Conservation (phyloP, 2,797 vertebrate species). For the Sebastolobus alascanus region DNA sequence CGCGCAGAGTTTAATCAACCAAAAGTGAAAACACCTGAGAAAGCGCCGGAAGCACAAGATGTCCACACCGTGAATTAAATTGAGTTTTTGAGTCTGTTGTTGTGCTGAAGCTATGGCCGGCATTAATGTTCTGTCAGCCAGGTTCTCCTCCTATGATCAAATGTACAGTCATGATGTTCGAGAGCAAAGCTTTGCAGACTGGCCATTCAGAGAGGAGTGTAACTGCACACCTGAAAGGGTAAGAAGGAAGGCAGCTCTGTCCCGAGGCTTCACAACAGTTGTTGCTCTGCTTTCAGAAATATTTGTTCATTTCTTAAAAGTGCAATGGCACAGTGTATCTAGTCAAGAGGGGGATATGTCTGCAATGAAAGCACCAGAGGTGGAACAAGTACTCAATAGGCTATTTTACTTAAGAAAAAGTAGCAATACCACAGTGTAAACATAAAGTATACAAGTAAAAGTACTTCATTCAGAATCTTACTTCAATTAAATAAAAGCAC, state of each 20-base stretch:
- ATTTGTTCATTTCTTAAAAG: not conserved
- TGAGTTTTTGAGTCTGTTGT: rapidly evolving
- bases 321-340: not conserved
- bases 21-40: constrained; percentile 51
- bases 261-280: not conserved
- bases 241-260: constrained; percentile 2
- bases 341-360: not conserved
- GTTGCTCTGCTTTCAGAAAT: not conserved
- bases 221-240: constrained; percentile 88
- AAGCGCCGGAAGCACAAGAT: not conserved
- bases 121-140: constrained; percentile 40
- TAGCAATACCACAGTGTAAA: not conserved
- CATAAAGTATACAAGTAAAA: not conserved
- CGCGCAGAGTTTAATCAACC: constrained; percentile 24
- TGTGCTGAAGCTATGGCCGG: constrained; percentile 60
- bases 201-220: constrained; percentile 89
- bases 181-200: constrained; percentile 84
- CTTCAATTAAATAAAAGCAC: not conserved
- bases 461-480: not conserved
- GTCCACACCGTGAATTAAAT: not conserved
- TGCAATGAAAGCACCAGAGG: not conserved
- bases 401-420: not conserved
- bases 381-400: not conserved
- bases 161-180: constrained; percentile 86
- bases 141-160: constrained; percentile 74